A percentile compares a stretch with the other conserved stretches of the same genome.
These are phyloP conservation scores for Drosophila tani DNA, from an alignment of 1,140 invertebrate genomes.

Conservation along the genomic window DNA sequence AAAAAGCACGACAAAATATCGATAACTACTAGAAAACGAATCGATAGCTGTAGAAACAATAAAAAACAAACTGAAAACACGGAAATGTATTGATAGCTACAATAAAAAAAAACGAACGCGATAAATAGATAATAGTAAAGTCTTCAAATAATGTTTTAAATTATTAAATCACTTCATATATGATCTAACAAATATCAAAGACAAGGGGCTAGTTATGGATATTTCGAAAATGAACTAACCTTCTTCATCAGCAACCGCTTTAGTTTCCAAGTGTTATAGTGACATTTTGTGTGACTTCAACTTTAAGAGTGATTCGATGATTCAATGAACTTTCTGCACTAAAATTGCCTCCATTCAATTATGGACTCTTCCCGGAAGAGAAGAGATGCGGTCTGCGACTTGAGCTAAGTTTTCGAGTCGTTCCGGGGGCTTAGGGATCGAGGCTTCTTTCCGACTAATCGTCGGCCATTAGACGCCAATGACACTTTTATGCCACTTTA, in stretches of 20 bases:
- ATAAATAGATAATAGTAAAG: too few relatives aligned
- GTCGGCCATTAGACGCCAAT: slow-evolving; percentile 76
- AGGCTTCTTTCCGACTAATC: slow-evolving; percentile 64
- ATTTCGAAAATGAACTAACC: neutral
- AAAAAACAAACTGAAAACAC: too few relatives aligned
- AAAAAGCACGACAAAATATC: too few relatives aligned
- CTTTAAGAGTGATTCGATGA: neutral
- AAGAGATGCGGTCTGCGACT: slow-evolving; percentile 1
- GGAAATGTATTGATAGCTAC: too few relatives aligned
- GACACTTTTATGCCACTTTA: slow-evolving; percentile 84
- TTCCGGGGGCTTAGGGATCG: slow-evolving; percentile 19
- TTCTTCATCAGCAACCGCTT: neutral
- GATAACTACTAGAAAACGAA: too few relatives aligned
- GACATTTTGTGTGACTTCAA: neutral
- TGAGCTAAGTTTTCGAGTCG: slow-evolving; percentile 11
- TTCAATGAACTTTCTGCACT: slow-evolving; percentile 3
- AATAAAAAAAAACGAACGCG: too few relatives aligned
- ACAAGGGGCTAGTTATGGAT: too few relatives aligned
- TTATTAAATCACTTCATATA: neutral
- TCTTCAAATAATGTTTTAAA: too few relatives aligned
- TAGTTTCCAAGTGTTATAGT: neutral
- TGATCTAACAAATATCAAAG: neutral
- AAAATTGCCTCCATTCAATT: slow-evolving; percentile 21
- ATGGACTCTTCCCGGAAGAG: neutral
- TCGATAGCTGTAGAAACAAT: too few relatives aligned